A percentile compares a stretch with the other conserved stretches of the same genome.
Evolutionary conservation across 2,113 vertebrate species (phyloP).

Genomic region (Ictidomys tridecemlineatus): DNA sequence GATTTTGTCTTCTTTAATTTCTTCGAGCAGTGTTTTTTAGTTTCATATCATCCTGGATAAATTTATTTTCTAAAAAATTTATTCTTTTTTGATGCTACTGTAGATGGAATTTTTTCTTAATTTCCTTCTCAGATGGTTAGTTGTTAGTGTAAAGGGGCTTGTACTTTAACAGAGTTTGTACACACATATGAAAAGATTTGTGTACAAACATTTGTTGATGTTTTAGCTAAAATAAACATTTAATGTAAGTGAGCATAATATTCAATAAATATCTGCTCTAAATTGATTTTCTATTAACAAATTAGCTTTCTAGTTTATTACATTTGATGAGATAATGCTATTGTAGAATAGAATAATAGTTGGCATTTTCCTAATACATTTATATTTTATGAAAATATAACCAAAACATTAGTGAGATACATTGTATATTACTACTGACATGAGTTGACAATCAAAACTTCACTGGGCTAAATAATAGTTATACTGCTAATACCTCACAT

Average conservation of each 20-base stretch:
- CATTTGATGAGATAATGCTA: background rate
- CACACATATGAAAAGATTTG: conserved; percentile 4
- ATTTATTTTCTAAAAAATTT: background rate
- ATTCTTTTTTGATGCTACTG: conserved; percentile 41
- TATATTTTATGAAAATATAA: conserved; percentile 11
- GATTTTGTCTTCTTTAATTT: background rate
- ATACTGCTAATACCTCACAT: background rate
- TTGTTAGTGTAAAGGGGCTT: background rate
- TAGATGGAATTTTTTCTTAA: conserved; percentile 22
- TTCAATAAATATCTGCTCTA: conserved; percentile 37
- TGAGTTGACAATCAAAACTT: conserved; percentile 31
- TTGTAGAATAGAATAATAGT: background rate
- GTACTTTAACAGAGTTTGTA: conserved; percentile 25
- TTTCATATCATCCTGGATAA: background rate
- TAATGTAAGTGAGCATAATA: conserved; percentile 10
- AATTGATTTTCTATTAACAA: background rate
- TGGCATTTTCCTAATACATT: background rate
- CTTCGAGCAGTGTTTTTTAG: background rate
- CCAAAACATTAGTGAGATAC: background rate
- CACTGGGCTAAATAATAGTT: background rate
- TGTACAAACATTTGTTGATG: conserved; percentile 22
- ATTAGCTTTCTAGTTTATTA: background rate
- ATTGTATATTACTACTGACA: background rate
- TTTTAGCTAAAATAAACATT: conserved; percentile 50
- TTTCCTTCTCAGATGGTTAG: conserved; percentile 5